Conservation (phyloP, 2,888 invertebrate genomes). For the Laspeyria flexula region DNA sequence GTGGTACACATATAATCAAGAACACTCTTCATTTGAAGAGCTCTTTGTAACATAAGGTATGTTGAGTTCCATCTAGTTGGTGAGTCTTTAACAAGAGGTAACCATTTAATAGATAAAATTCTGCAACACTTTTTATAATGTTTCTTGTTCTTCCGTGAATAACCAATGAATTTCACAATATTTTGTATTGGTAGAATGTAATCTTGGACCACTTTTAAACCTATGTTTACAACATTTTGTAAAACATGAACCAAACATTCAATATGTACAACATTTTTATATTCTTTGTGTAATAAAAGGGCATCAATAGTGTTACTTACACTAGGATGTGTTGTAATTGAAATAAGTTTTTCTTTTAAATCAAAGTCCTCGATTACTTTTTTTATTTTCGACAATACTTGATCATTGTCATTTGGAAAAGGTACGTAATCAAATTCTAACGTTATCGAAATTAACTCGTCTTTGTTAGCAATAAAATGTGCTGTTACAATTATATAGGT, state of each 20-base stretch:
- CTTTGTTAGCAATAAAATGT: neutral
- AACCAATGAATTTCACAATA: neutral
- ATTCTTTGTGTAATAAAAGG: neutral
- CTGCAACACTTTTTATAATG: neutral
- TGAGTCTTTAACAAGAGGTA: neutral
- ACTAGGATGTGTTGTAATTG: constrained; percentile 1
- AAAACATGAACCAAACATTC: neutral
- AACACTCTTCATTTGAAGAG: constrained; percentile 4
- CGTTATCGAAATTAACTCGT: neutral
- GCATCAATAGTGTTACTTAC: neutral
- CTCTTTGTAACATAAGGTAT: constrained; percentile 7
- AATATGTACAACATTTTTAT: neutral
- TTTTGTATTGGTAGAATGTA: neutral
- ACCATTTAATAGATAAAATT: neutral
- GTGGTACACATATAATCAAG: constrained; percentile 5
- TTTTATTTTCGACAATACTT: neutral
- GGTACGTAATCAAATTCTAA: constrained; percentile 4
- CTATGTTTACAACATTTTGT: neutral
- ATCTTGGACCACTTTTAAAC: neutral
- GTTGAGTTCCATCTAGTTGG: constrained; percentile 7
- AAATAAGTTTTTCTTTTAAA: neutral
- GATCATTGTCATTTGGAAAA: constrained; percentile 1
- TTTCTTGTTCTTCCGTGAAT: neutral
- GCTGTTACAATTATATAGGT: neutral
- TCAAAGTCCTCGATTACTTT: neutral